Base-by-base conservation (phyloP, 2,888 invertebrate species). In the Euplagia quadripunctaria region DNA sequence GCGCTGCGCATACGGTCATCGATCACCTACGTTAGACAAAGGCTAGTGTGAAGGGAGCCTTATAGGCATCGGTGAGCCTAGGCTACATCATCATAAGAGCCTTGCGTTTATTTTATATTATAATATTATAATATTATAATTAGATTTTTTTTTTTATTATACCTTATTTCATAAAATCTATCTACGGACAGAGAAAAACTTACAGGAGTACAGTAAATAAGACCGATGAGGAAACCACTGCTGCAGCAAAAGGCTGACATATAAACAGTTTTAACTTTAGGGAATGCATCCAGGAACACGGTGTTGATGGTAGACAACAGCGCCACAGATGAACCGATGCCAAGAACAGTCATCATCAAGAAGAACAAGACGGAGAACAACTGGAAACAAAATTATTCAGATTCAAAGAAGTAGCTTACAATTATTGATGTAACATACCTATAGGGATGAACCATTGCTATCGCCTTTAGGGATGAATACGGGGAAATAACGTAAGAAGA, bases 331-430 rank as follows among this genome's bases (percentile, higher is more conserved):
- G 97, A 97, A 3, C 98, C 98, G 31, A 98, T 95, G 17, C 98
- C 98, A 75, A 98, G 94, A 6, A 98, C 97, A 75, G 97, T 97
- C 92, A 98, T 95, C 98, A 98, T 98, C 84, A 98, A 93, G 96
- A 98, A 98, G 94, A 98, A 98, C 17, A 98, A 91, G 5, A 97
- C 97, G 0, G 98, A 96, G 91, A 98, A 98, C 51, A 98, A 89
- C 97, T 97, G 92, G 6, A 77, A 82, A 51, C 20, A 51, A 49
- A 7, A 41, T 11, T 16, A 55, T 11, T n/a, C 17, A 31, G 17
- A 20, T 7, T 52, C n/a, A 68, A 64, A 49, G 3, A n/a, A 31
- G 31, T 31, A 31, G 31, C 31, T 31, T 31, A 31, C 2, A 31
- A 31, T 31, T 31, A 31, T 31, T 31, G 31, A 31, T 31, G 31